A percentile compares a stretch with the other conserved stretches of the same genome.
Evolutionary conservation across 2,888 invertebrate genomes (phyloP).

Genomic region (Epirrhoe tristata): DNA sequence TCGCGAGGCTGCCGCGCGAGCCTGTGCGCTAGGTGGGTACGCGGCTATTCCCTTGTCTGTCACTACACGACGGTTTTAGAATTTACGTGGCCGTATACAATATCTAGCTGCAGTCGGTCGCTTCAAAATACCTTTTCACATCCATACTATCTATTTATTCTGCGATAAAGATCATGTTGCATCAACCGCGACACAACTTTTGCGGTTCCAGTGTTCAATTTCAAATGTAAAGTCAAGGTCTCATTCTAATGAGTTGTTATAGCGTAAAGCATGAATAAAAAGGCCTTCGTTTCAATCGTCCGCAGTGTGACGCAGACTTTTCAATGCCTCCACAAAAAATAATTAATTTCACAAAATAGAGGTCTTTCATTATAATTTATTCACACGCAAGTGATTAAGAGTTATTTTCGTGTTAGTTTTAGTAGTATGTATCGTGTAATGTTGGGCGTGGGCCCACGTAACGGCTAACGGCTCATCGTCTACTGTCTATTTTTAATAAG

Average conservation of each 20-base stretch:
- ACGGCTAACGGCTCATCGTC: neutral
- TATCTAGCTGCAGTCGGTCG: neutral
- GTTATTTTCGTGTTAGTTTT: slow-evolving; percentile 5
- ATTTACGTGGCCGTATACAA: no score
- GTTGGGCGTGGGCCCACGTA: neutral
- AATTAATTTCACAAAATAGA: slow-evolving; percentile 18
- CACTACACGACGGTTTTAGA: no score
- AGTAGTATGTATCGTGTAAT: neutral
- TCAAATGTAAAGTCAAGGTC: slow-evolving; percentile 67
- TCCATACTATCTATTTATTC: slow-evolving; percentile 15
- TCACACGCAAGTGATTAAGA: slow-evolving; percentile 22
- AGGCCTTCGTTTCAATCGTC: slow-evolving; percentile 55
- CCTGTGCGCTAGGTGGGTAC: no score
- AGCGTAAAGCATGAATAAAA: slow-evolving; percentile 58
- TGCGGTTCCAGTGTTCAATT: slow-evolving; percentile 65
- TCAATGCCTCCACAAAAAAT: slow-evolving; percentile 39
- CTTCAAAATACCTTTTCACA: neutral
- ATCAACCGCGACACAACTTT: slow-evolving; percentile 47
- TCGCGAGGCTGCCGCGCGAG: no score
- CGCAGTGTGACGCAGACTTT: slow-evolving; percentile 54
- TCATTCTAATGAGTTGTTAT: slow-evolving; percentile 59
- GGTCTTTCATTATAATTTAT: slow-evolving; percentile 16
- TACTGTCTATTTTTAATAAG: neutral
- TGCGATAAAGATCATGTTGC: slow-evolving; percentile 39
- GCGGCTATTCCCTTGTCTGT: no score